Evolutionary conservation across 2,797 vertebrate genomes (phyloP).

Genomic region (Synaphobranchus kaupii): DNA sequence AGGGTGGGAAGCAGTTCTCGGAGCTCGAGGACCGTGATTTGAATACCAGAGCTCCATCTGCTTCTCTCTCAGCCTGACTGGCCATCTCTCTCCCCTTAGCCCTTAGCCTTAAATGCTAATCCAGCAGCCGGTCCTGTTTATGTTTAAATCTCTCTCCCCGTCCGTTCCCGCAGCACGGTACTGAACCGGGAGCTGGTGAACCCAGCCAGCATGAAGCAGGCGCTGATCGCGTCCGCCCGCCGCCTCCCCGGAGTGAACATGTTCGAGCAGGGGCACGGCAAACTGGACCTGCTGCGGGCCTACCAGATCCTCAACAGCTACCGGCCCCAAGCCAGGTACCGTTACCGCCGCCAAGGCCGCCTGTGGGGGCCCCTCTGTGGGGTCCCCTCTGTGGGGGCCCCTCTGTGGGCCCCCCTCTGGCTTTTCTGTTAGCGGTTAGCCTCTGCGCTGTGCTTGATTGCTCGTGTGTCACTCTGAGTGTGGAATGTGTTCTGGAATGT

Average conservation of each 20-base stretch:
- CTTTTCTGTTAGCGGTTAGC: too few species aligned
- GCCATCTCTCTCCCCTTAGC: neutral
- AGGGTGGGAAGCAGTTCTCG: too few species aligned
- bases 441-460: too few species aligned
- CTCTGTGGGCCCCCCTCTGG: too few species aligned
- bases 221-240: conserved; percentile 93
- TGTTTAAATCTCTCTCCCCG: neutral
- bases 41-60: neutral
- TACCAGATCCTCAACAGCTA: conserved; percentile 98
- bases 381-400: too few species aligned
- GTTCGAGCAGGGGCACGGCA: conserved; percentile 98
- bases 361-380: too few species aligned
- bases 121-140: neutral
- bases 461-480: too few species aligned
- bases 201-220: conserved; percentile 98
- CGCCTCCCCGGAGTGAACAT: conserved; percentile 97
- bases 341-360: too few species aligned
- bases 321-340: conserved; percentile 93
- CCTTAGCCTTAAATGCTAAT: neutral
- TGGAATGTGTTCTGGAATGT: neutral
- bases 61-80: neutral
- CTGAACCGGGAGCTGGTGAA: conserved; percentile 93
- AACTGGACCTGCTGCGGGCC: conserved; percentile 92
- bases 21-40: too few species aligned
- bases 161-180: conserved; percentile 80